Evolutionary conservation across 1,140 invertebrate species (phyloP), one percentile per base, ranked within the genome.

Genomic region (Apis cerana): DNA sequence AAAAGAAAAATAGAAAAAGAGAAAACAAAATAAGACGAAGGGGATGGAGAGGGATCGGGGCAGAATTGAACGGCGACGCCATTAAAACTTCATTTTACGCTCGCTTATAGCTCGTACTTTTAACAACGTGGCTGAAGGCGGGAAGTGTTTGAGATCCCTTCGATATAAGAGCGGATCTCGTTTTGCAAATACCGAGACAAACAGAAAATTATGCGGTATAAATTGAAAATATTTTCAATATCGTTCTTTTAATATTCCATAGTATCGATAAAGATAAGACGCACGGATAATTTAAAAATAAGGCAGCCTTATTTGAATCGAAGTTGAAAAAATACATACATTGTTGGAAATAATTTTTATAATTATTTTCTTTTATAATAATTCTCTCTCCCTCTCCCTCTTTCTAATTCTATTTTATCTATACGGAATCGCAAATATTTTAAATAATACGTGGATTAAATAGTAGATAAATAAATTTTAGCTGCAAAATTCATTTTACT

Each of bases 31-130:
- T 88, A 85, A 86, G 83, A 88, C 70, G 82, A 67, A 23, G 59
- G 56, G 52, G 43, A 54, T 3, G 21, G 58, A 12, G 58, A 19
- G 62, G 23, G 27, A 15, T 27, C 50, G 15, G 54, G 70, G 64
- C 72, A 83, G 81, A 84, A 75, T 88, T 80, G 75, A 85, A 85
- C 82, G 33, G 52, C 80, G 74, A 58, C 71, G 77, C 81, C 80
- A 84, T 89, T 86, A 88, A 89, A 89, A 89, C 81, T 89, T 88
- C 58, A 81, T 88, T 88, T 83, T 78, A 81, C 75, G 77, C 68
- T 54, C 74, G 80, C 69, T 88, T 76, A 52, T 84, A 76, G 71
- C 79, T 64, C 58, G 86, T 83, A 88, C 83, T 88, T 88, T 88
- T 88, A 88, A 88, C 86, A 71, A 88, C 68, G 58, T 71, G 65